Conservation (phyloP, 2,888 invertebrate species). For the Drosophila parthenogenetica region DNA sequence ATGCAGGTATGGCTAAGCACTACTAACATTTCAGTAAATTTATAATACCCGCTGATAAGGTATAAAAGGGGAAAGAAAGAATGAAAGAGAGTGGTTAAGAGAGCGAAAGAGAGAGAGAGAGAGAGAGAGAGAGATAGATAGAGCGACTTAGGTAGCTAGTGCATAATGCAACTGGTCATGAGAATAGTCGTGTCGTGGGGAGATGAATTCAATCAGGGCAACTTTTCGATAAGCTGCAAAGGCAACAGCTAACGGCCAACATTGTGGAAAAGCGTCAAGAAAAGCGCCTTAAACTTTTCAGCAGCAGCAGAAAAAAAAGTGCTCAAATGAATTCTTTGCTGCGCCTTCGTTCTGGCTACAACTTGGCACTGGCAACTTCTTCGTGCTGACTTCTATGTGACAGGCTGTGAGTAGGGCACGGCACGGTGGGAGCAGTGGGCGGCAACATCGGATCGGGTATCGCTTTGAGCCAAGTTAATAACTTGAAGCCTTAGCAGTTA, state of each 20-base stretch:
- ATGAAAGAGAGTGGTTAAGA: background rate
- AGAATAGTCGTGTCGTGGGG: slow-evolving; percentile 2
- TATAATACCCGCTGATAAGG: too few species aligned
- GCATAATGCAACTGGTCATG: slow-evolving; percentile 53
- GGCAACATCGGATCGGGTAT: slow-evolving; percentile 58
- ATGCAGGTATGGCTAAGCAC: too few species aligned
- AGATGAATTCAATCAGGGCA: slow-evolving; percentile 60
- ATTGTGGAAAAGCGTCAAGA: slow-evolving; percentile 39
- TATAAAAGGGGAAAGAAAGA: background rate
- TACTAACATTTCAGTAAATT: too few species aligned
- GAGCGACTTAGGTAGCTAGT: background rate
- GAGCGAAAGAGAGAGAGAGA: background rate
- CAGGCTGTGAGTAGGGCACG: background rate
- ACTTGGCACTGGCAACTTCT: slow-evolving; percentile 25
- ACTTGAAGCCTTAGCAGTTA: slow-evolving; percentile 75
- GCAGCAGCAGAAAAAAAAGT: slow-evolving; percentile 11
- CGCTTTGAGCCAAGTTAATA: slow-evolving; percentile 76
- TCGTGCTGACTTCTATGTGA: slow-evolving; percentile 17
- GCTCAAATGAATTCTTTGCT: slow-evolving; percentile 59
- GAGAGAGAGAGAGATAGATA: background rate
- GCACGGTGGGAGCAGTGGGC: too few species aligned
- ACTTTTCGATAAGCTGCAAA: slow-evolving; percentile 78
- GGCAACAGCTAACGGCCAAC: slow-evolving; percentile 44
- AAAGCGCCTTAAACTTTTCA: slow-evolving; percentile 74
- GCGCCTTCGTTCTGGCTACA: slow-evolving; percentile 44